Conservation (phyloP, 2,113 vertebrate species). For the Silurus meridionalis region DNA sequence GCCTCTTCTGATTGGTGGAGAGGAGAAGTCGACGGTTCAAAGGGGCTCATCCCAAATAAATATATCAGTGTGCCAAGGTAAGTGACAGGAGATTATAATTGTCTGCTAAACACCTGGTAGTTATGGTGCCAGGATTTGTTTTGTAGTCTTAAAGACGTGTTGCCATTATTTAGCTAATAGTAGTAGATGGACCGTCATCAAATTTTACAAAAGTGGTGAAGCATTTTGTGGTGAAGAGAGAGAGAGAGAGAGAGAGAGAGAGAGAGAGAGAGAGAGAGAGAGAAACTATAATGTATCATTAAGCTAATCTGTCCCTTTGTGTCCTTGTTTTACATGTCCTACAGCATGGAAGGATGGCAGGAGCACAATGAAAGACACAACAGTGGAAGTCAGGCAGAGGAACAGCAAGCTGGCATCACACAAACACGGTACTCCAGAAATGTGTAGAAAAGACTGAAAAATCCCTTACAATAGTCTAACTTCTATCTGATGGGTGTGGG, state of each 20-base stretch:
- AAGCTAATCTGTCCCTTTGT: background rate
- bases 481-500: background rate
- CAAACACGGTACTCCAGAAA: constrained; percentile 40
- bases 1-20: constrained; percentile 73
- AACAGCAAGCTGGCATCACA: constrained; percentile 13
- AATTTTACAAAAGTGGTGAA: background rate
- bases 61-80: constrained; percentile 71
- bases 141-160: background rate
- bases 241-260: background rate
- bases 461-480: background rate
- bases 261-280: background rate
- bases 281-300: background rate
- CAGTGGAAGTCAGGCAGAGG: constrained; percentile 42
- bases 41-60: constrained; percentile 73
- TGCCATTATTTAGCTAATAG: background rate
- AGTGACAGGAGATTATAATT: constrained; percentile 41
- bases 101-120: background rate
- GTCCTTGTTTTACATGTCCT: background rate
- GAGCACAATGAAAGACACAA: constrained; percentile 44
- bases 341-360: constrained; percentile 33
- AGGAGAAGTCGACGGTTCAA: constrained; percentile 62
- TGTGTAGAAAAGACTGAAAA: background rate
- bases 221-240: background rate
- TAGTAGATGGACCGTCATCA: background rate
- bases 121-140: background rate